These are phyloP conservation scores for Nansenia antarctica DNA, from an alignment of 2,113 vertebrate genomes.

Conservation along the genomic window DNA sequence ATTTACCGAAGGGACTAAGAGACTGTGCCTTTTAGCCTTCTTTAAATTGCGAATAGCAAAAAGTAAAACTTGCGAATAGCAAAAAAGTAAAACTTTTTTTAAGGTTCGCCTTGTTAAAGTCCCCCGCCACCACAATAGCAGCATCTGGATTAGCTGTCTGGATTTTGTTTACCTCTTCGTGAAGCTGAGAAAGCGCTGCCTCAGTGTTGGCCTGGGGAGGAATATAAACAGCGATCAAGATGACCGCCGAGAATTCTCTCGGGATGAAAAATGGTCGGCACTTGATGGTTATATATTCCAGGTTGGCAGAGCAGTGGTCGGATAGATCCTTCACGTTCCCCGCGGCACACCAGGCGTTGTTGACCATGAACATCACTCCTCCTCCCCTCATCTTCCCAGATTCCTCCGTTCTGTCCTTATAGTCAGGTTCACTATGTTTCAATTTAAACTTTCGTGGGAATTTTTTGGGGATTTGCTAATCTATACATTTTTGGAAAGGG, in stretches of 20 bases:
- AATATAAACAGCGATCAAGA: neutral
- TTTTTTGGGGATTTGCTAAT: no score
- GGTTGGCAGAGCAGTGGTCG: neutral
- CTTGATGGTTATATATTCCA: neutral
- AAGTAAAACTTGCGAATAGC: neutral
- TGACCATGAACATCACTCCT: neutral
- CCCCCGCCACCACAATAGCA: neutral
- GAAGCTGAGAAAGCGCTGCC: neutral
- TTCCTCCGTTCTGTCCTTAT: no score
- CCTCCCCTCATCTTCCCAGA: constrained; percentile 1
- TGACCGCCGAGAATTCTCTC: neutral
- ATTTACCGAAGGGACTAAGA: no score
- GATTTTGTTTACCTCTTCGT: neutral
- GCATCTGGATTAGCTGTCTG: neutral
- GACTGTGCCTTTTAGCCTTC: neutral
- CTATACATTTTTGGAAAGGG: no score
- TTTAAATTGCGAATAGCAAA: neutral
- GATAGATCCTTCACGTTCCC: neutral
- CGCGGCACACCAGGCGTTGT: neutral
- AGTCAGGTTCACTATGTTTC: no score
- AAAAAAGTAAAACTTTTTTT: neutral
- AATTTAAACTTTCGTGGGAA: no score
- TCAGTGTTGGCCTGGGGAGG: neutral
- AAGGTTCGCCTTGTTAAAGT: constrained; percentile 10
- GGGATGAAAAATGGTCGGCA: neutral